These are phyloP conservation scores for Trissolcus japonicus DNA, from an alignment of 2,888 invertebrate genomes.

Conservation along the genomic window DNA sequence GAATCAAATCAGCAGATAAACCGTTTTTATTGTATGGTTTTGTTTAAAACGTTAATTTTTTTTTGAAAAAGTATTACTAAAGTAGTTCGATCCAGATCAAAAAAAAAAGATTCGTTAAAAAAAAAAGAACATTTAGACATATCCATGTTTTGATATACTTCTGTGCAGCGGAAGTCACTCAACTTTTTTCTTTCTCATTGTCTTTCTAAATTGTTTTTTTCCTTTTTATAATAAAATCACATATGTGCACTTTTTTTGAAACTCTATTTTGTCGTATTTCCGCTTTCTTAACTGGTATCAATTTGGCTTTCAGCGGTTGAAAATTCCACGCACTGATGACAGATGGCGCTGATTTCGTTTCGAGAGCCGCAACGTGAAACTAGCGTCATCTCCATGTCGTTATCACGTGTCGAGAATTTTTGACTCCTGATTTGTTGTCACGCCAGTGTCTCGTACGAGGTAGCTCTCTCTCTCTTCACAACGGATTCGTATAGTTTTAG, in stretches of 20 bases:
- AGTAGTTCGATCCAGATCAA: no score
- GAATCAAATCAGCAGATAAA: no score
- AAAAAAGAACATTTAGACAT: no score
- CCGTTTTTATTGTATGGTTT: no score
- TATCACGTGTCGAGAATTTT: slow-evolving; percentile 43
- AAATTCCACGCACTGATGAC: slow-evolving; percentile 48
- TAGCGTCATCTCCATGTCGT: slow-evolving; percentile 41
- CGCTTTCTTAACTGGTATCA: slow-evolving; percentile 3
- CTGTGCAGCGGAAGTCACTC: no score
- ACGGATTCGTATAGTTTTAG: slow-evolving; percentile 39
- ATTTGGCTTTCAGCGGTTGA: slow-evolving; percentile 47
- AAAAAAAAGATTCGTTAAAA: no score
- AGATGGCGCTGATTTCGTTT: slow-evolving; percentile 40
- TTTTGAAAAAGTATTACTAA: no score
- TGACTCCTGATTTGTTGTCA: slow-evolving; percentile 48
- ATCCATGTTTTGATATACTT: no score
- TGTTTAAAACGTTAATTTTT: no score
- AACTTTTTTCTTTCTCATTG: background rate
- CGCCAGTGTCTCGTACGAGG: slow-evolving; percentile 43
- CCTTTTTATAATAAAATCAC: no score
- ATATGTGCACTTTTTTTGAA: background rate
- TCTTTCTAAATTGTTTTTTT: no score
- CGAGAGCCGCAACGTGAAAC: slow-evolving; percentile 30
- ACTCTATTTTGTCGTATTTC: background rate
- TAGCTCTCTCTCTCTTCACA: slow-evolving; percentile 15